Percentiles rank a stretch among this genome's conserved stretches.
Conservation (phyloP, 2,797 vertebrate genomes). For the Rhinophrynus dorsalis region DNA sequence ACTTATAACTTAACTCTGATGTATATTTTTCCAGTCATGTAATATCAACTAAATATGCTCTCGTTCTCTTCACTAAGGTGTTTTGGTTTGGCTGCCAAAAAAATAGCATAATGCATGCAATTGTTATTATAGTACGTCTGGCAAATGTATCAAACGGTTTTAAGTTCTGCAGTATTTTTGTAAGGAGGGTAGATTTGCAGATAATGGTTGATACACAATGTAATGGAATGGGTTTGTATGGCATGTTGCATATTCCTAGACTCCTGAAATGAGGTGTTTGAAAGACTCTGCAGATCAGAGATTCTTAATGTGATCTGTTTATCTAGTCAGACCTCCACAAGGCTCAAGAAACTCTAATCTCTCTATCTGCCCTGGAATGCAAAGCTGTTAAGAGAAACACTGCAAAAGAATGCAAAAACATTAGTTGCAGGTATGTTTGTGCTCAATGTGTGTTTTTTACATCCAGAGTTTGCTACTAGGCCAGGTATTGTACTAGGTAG, state of each 20-base stretch:
- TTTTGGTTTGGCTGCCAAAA: not conserved
- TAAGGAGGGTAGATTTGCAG: not conserved
- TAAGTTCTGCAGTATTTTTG: not conserved
- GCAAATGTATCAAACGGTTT: not conserved
- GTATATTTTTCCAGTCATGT: not conserved
- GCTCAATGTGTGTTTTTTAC: too few species aligned
- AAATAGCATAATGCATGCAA: not conserved
- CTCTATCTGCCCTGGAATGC: not conserved
- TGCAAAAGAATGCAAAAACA: not conserved
- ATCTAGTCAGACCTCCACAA: not conserved
- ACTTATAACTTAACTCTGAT: not conserved
- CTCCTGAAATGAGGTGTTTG: not conserved
- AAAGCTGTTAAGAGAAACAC: not conserved
- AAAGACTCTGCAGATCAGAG: not conserved
- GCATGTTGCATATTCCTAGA: not conserved
- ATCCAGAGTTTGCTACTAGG: too few species aligned
- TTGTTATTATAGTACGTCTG: not conserved
- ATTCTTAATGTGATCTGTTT: not conserved
- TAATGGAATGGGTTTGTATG: not conserved
- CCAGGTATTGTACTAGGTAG: too few species aligned
- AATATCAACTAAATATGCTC: too few species aligned
- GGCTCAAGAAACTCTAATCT: not conserved
- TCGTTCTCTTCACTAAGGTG: not conserved
- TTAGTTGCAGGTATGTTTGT: constrained; percentile 4
- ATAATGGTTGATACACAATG: not conserved